These are phyloP conservation scores for Chymomyza fuscimana DNA, from an alignment of 2,888 invertebrate species.

Conservation along the genomic window DNA sequence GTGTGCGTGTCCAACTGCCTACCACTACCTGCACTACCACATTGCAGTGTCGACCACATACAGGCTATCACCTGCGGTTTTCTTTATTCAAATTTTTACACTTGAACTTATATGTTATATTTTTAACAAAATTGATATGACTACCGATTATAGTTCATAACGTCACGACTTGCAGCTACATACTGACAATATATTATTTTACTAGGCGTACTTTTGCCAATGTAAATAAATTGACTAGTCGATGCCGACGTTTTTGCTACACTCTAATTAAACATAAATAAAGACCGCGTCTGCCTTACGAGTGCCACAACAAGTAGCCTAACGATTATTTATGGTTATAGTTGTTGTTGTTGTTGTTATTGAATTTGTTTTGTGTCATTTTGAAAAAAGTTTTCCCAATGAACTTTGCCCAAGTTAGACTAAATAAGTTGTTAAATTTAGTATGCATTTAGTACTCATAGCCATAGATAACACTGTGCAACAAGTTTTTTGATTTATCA, in stretches of 20 bases:
- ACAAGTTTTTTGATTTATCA: not conserved
- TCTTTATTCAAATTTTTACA: not conserved
- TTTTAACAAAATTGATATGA: constrained; percentile 3
- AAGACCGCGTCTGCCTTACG: not conserved
- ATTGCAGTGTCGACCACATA: not conserved
- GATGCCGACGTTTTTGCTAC: constrained; percentile 56
- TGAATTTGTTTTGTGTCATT: not conserved
- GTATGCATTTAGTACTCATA: not conserved
- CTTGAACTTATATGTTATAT: not conserved
- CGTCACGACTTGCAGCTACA: constrained; percentile 29
- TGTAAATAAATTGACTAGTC: constrained; percentile 62
- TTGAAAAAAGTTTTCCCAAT: not conserved
- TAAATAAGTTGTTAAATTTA: not conserved
- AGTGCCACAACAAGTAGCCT: not conserved
- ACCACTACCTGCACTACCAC: not conserved
- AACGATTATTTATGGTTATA: constrained; percentile 6
- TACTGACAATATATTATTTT: not conserved
- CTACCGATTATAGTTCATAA: not conserved
- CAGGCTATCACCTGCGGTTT: not conserved
- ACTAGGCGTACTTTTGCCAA: constrained; percentile 12
- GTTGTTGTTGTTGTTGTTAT: not conserved
- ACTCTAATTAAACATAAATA: constrained; percentile 59
- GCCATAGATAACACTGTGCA: not conserved
- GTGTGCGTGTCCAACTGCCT: not conserved
- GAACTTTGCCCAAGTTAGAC: constrained; percentile 4